Evolutionary conservation across 2,888 invertebrate species (phyloP).

Genomic region (Melolontha melolontha): DNA sequence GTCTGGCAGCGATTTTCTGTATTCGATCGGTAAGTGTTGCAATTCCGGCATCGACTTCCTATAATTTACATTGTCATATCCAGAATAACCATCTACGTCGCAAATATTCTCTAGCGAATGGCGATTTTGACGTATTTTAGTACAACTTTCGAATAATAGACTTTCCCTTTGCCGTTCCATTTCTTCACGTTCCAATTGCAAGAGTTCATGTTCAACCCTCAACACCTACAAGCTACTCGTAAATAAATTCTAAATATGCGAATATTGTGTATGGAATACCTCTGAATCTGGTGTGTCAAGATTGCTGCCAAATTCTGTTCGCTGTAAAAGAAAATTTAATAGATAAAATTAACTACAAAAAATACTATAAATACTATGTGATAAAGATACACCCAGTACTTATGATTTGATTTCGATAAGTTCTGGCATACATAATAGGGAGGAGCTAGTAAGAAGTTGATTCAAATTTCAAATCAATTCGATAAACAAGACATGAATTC

Average conservation of each 20-base stretch:
- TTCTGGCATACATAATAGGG: too few species aligned
- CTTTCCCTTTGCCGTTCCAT: slow-evolving; percentile 80
- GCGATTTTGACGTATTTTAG: slow-evolving; percentile 60
- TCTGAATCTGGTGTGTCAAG: slow-evolving; percentile 62
- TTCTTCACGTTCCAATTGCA: slow-evolving; percentile 84
- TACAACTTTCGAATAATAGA: slow-evolving; percentile 75
- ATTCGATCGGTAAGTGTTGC: slow-evolving; percentile 54
- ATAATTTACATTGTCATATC: slow-evolving; percentile 54
- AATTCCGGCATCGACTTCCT: slow-evolving; percentile 63
- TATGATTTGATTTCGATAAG: too few species aligned
- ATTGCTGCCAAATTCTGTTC: slow-evolving; percentile 52
- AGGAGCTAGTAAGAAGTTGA: too few species aligned
- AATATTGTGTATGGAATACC: slow-evolving; percentile 48
- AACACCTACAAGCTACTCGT: slow-evolving; percentile 68
- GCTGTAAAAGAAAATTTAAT: slow-evolving; percentile 47
- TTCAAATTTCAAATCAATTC: too few species aligned
- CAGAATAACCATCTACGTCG: slow-evolving; percentile 53
- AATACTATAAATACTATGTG: slow-evolving; percentile 11
- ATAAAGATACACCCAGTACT: too few species aligned
- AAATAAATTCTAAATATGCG: slow-evolving; percentile 11
- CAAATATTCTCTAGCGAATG: slow-evolving; percentile 63
- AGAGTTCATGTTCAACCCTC: slow-evolving; percentile 81
- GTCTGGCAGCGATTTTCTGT: slow-evolving; percentile 53
- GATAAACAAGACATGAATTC: too few species aligned
- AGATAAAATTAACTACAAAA: too few species aligned